Evolutionary conservation across 2,113 vertebrate species (phyloP).

Genomic region (Phycodurus eques): DNA sequence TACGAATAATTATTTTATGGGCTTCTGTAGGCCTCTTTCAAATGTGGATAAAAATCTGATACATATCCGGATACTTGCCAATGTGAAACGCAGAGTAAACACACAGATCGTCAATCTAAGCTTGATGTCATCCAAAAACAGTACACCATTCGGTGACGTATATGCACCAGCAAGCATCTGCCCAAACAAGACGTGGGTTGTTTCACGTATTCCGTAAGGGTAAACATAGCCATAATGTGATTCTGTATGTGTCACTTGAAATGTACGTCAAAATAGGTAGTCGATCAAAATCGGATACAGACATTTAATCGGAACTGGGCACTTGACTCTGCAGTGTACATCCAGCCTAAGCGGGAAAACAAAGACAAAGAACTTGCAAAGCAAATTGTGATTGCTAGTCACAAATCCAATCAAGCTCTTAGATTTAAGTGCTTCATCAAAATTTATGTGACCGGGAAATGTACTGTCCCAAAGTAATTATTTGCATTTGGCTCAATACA

Average conservation of each 20-base stretch:
- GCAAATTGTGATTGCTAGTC: not conserved
- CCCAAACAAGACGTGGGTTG: not conserved
- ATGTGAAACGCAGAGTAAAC: no score
- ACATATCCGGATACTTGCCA: no score
- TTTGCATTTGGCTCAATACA: constrained; percentile 32
- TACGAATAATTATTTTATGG: no score
- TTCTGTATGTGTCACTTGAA: not conserved
- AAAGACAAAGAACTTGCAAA: not conserved
- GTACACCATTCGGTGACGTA: no score
- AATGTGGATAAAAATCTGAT: no score
- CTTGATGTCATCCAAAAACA: no score
- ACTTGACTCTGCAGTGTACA: not conserved
- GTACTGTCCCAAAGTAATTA: constrained; percentile 27
- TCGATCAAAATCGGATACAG: not conserved
- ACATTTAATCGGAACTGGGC: not conserved
- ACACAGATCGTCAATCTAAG: no score
- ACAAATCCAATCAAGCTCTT: constrained; percentile 12
- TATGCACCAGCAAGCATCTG: not conserved
- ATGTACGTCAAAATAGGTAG: not conserved
- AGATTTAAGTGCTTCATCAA: constrained; percentile 38
- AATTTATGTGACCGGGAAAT: constrained; percentile 27
- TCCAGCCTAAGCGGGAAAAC: not conserved
- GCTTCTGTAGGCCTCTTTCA: no score
- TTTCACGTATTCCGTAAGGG: not conserved
- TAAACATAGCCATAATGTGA: not conserved